Evolutionary conservation across 2,113 vertebrate species (phyloP), one percentile per base, ranked within the genome.

Genomic region (Panthera leo): DNA sequence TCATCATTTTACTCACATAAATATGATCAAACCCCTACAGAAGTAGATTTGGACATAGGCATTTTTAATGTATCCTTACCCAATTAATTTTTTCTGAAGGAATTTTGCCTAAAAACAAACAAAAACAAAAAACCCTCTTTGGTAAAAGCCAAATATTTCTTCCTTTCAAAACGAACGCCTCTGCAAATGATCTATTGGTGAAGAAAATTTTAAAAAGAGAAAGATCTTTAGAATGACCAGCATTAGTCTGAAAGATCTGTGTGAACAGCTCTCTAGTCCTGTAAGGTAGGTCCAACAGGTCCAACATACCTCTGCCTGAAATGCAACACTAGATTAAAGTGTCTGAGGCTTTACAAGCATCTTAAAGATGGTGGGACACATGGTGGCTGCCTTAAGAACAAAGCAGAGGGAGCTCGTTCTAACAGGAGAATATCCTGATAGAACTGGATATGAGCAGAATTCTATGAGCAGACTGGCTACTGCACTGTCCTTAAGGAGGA

Each of bases 121-220:
- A 53, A 95, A 95, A 95, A 95, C 29, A 53, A 95, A 96, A 92
- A 55, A 13, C 39, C 16, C 53, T 98, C 96, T 98, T 98, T 98
- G 98, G 97, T 97, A 96, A 96, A 97, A 97, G 95, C 48, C 87
- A 97, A 97, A 79, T 94, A 93, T 65, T 80, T 80, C 13, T 16
- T 70, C 45, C 80, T 94, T 95, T 95, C 71, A 86, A 96, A 97
- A 93, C 68, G 51, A 90, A 79, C 15, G 53, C 14, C 36, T 96
- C 94, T 97, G 36, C 53, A 61, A 88, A 95, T 63, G 73, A 55
- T 87, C 92, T 55, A 86, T 61, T 86, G 9, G 67, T 21, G 25
- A 70, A 63, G 39, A 63, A 34, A 51, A 51, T 76, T 29, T 76
- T 48, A 61, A 63, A 67, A 15, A 67, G 19, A 61, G 25, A 68